phyloP scores from a whole-genome alignment of 2,797 vertebrate genomes.

The Paedocypris micromegethes region DNA sequence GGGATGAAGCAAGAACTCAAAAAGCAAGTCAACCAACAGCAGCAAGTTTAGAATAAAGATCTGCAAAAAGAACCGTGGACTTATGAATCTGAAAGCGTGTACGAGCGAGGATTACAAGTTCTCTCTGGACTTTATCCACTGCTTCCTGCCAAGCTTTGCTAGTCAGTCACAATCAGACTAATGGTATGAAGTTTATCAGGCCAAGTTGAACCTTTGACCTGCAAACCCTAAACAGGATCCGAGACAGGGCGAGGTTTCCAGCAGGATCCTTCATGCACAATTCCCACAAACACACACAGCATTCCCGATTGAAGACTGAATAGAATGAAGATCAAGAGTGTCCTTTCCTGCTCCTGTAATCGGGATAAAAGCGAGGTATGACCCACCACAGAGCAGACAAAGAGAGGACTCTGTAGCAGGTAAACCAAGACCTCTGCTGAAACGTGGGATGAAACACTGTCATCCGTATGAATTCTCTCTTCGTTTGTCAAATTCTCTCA shows the following conservation, averaged over 20 bases:
- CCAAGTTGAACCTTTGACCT: conserved; percentile 52
- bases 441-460: conserved; percentile 66
- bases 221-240: conserved; percentile 46
- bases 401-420: conserved; percentile 50
- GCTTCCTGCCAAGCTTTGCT: conserved; percentile 49
- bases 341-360: conserved; percentile 15
- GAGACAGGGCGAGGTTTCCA: conserved; percentile 59
- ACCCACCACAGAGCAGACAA: conserved; percentile 44
- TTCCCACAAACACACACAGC: conserved; percentile 25
- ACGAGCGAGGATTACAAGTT: conserved; percentile 39
- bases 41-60: conserved; percentile 3
- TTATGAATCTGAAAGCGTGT: conserved; percentile 23
- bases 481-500: conserved; percentile 46
- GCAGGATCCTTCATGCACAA: conserved; percentile 40
- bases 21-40: too few species aligned
- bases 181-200: conserved; percentile 56
- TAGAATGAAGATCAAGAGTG: conserved; percentile 8
- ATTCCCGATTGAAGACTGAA: conserved; percentile 31
- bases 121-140: conserved; percentile 47
- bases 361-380: conserved; percentile 27
- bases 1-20: too few species aligned
- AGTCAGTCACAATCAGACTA: conserved; percentile 59
- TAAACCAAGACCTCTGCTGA: conserved; percentile 59
- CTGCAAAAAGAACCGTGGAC: not conserved
- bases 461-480: conserved; percentile 53